These are phyloP conservation scores for crab-eating macaque (Macaca fascicularis) DNA, from an alignment of 2,113 vertebrate genomes.

Conservation along the genomic window DNA sequence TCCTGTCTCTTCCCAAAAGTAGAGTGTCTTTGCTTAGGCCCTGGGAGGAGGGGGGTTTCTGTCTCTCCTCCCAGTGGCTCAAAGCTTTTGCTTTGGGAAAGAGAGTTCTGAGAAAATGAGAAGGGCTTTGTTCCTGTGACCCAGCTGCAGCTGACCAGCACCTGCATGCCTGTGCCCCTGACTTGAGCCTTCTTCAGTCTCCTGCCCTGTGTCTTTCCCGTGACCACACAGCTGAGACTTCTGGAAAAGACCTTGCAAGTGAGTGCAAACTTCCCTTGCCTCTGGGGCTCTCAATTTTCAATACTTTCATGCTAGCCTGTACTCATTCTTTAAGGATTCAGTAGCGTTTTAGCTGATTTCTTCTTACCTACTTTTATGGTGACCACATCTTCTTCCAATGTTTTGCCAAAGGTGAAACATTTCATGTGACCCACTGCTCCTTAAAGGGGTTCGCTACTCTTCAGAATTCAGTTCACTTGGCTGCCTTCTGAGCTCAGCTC, in stretches of 20 bases:
- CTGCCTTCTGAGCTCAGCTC: not conserved
- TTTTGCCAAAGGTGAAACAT: not conserved
- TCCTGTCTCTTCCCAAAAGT: not conserved
- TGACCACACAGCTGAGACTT: not conserved
- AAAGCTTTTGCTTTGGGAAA: not conserved
- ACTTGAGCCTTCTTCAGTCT: not conserved
- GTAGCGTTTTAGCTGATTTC: not conserved
- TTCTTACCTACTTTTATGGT: not conserved
- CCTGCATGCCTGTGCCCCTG: accelerated
- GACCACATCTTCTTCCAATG: too few relatives aligned
- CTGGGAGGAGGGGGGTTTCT: not conserved
- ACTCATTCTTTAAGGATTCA: not conserved
- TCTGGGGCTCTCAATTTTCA: not conserved
- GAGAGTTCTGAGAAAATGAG: not conserved
- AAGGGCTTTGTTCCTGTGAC: not conserved
- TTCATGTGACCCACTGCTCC: not conserved
- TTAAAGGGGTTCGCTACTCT: not conserved
- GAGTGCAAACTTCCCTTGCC: not conserved
- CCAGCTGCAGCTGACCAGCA: not conserved
- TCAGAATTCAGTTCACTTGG: not conserved
- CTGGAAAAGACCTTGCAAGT: not conserved
- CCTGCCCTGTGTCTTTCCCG: not conserved
- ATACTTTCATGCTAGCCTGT: not conserved
- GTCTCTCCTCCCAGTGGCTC: not conserved
- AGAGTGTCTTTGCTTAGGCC: not conserved